Percentiles rank a stretch among this genome's conserved stretches.
Evolutionary conservation across 1,140 invertebrate genomes (phyloP).

Genomic region (Listronotus bonariensis): DNA sequence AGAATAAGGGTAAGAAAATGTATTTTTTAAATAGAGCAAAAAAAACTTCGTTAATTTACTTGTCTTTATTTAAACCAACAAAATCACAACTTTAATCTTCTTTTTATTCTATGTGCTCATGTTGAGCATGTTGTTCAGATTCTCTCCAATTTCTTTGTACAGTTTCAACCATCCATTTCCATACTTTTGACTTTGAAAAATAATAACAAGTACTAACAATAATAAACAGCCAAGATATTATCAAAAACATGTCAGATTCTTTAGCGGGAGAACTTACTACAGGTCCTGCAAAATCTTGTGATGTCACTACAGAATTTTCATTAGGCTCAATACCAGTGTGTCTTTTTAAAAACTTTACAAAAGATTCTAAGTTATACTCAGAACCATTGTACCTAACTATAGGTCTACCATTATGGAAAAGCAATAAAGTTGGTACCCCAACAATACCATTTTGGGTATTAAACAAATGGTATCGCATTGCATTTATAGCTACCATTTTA

Average conservation of each 20-base stretch:
- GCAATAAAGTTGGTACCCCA: constrained; percentile 88
- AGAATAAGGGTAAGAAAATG: no score
- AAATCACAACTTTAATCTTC: neutral
- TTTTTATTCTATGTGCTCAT: constrained; percentile 71
- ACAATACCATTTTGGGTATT: constrained; percentile 93
- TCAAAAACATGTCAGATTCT: constrained; percentile 81
- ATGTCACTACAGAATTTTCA: constrained; percentile 70
- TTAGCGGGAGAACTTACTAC: constrained; percentile 72
- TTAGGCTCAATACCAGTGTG: constrained; percentile 75
- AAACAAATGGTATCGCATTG: constrained; percentile 80
- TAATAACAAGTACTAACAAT: constrained; percentile 75
- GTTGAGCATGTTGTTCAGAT: constrained; percentile 86
- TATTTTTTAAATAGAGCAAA: no score
- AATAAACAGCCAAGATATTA: constrained; percentile 86
- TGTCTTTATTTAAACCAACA: no score
- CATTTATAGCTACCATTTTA: constrained; percentile 88
- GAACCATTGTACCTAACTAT: constrained; percentile 87
- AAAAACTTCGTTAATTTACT: no score
- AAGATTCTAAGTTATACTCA: constrained; percentile 77
- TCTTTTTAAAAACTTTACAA: constrained; percentile 80
- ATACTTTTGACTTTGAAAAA: constrained; percentile 77
- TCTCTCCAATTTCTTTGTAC: constrained; percentile 88
- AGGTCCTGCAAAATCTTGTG: constrained; percentile 79
- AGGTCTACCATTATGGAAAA: constrained; percentile 91
- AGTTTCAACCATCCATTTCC: constrained; percentile 80